Evolutionary conservation across 2,888 invertebrate genomes (phyloP), one percentile per base, ranked within the genome.

Genomic region (Rambutsinella grinnellia): DNA sequence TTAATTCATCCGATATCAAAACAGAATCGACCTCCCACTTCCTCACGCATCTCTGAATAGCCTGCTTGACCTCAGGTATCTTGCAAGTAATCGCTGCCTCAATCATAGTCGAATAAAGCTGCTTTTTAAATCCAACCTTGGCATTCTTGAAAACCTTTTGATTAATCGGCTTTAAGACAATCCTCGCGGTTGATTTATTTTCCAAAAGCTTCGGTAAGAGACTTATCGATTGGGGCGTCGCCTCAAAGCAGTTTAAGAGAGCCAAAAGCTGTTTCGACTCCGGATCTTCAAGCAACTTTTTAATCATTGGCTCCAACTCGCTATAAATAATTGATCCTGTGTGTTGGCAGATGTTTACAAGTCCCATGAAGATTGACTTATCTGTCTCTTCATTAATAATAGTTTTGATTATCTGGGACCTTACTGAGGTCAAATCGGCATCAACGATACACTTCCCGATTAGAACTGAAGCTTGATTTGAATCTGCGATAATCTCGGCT

Each of bases 21-120:
- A 88, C 85, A 6, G 92, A 90, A 75, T 92, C 89, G 10, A 94
- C 60, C 2, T 69, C 62, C 84, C 84, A 84, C 54, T 83, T 84
- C 17, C 81, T 66, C 10, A 84, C 83, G 63, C 82, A 81, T n/a
- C 82, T 69, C 27, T 83, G 83, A 49, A 84, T 79, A 2, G 76
- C 70, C 10, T 82, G 80, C 70, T 83, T 84, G 10, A 82, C 83
- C 79, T 83, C 82, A 1, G 83, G 80, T 23, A 46, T n/a, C 76
- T 83, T 74, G 57, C 84, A 82, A 1, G 53, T 23, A 17, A 81
- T 60, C 23, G 79, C 75, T 1, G 76, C 27, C 2, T 81, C 80
- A 10, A 83, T 77, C 77, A 84, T 69, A 2, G 79, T n/a, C 24
- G 46, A 28, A 53, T 82, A 82, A 5, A 82, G 54, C 8, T 75